phyloP scores from a whole-genome alignment of 2,888 invertebrate species.

The Drepanosiphum platanoidis region DNA sequence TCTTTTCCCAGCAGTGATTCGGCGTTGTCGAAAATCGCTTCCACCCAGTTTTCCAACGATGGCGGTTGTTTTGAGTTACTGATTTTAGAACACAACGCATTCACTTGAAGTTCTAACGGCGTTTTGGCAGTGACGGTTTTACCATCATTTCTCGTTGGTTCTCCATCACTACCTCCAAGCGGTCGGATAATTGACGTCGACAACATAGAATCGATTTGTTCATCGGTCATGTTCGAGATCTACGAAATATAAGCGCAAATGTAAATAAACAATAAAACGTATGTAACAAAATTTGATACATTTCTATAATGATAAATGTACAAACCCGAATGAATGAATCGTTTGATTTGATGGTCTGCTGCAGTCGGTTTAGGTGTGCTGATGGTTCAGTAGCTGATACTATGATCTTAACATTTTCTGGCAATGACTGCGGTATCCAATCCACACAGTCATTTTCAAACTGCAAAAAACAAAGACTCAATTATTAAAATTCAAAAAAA shows the following conservation, averaged over 20 bases:
- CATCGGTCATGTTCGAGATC: conserved; percentile 31
- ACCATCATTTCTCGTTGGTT: neutral
- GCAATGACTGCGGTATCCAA: conserved; percentile 82
- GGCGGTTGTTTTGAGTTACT: conserved; percentile 16
- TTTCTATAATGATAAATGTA: too few species aligned
- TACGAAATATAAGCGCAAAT: neutral
- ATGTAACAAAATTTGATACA: too few species aligned
- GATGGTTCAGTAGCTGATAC: conserved; percentile 71
- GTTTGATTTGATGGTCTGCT: conserved; percentile 2
- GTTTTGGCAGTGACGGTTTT: neutral
- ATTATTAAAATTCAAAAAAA: neutral
- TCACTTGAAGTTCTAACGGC: conserved; percentile 41
- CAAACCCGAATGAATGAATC: conserved; percentile 44
- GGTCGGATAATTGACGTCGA: neutral
- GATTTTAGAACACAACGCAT: conserved; percentile 5
- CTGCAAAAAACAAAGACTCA: conserved; percentile 35
- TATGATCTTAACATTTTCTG: conserved; percentile 80
- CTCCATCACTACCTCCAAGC: neutral
- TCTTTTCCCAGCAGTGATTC: conserved; percentile 76
- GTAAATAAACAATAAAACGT: neutral
- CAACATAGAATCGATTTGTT: conserved; percentile 22
- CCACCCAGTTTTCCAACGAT: conserved; percentile 66
- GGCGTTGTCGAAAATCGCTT: conserved; percentile 75
- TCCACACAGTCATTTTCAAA: conserved; percentile 68
- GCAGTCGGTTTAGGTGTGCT: conserved; percentile 10